phyloP scores from a whole-genome alignment of 2,113 vertebrate species.

The Xenus cinereus region DNA sequence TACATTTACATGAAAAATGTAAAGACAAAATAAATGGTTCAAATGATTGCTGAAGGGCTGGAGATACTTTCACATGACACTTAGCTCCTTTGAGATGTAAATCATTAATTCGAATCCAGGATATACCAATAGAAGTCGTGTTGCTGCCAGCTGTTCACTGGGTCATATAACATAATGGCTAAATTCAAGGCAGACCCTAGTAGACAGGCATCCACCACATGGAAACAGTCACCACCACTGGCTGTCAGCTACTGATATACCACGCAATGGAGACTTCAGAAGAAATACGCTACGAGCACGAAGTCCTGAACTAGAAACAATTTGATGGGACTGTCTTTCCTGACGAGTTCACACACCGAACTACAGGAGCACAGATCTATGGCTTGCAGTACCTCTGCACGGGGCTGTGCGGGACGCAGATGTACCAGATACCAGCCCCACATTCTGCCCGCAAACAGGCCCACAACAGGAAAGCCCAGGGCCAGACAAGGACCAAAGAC shows the following conservation, averaged over 20 bases:
- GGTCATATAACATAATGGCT: not conserved
- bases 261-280: fast-evolving
- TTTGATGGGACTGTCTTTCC: not conserved
- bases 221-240: not conserved
- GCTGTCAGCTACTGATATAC: not conserved
- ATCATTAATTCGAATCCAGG: not conserved
- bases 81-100: not conserved
- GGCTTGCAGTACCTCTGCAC: not conserved
- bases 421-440: not conserved
- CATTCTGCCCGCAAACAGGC: not conserved
- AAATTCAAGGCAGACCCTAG: not conserved
- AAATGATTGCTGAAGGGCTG: not conserved
- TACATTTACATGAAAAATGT: not conserved
- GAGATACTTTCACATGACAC: not conserved
- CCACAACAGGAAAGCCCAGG: not conserved
- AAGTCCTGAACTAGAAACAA: not conserved
- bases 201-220: not conserved
- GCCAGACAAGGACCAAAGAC: not conserved
- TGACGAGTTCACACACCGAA: fast-evolving
- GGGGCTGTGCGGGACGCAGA: fast-evolving
- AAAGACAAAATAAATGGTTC: not conserved
- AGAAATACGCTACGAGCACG: fast-evolving
- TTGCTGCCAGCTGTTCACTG: not conserved
- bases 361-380: fast-evolving
- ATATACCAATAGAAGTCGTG: not conserved